phyloP scores from a whole-genome alignment of 2,797 vertebrate species.

The Gadopsis marmoratus region DNA sequence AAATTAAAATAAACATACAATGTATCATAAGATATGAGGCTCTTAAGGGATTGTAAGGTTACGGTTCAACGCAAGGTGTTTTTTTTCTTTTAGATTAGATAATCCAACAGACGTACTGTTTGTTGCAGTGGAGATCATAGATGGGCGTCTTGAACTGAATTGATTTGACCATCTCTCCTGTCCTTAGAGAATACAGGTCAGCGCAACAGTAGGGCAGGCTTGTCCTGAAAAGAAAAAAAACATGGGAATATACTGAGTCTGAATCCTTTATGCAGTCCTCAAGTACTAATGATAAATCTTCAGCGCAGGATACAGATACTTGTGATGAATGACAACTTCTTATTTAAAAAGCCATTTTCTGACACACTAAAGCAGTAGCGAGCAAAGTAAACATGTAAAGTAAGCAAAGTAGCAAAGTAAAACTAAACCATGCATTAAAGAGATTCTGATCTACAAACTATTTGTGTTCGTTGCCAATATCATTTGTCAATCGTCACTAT shows the following conservation, averaged over 20 bases:
- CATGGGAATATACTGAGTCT: neutral
- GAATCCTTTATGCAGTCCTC: neutral
- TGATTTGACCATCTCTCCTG: constrained; percentile 98
- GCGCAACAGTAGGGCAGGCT: constrained; percentile 96
- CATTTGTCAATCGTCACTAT: too few species aligned
- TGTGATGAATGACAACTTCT: neutral
- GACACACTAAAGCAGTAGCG: neutral
- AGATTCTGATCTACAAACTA: too few species aligned
- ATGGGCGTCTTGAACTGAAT: constrained; percentile 99
- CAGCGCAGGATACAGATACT: neutral
- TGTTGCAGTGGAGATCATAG: constrained; percentile 97
- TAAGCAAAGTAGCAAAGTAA: too few species aligned
- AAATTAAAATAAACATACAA: neutral
- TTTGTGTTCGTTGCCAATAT: too few species aligned
- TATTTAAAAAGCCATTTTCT: neutral
- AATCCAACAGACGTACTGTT: constrained; percentile 84
- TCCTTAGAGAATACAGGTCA: constrained; percentile 95
- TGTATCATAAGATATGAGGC: neutral
- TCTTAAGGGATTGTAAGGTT: neutral
- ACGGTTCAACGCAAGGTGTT: too few species aligned
- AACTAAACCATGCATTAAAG: too few species aligned
- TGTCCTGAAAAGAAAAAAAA: constrained; percentile 81
- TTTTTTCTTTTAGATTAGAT: too few species aligned
- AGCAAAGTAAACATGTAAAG: too few species aligned
- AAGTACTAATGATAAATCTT: neutral